Evolutionary conservation across 2,888 invertebrate genomes (phyloP).

Genomic region (Papilio elwesi): DNA sequence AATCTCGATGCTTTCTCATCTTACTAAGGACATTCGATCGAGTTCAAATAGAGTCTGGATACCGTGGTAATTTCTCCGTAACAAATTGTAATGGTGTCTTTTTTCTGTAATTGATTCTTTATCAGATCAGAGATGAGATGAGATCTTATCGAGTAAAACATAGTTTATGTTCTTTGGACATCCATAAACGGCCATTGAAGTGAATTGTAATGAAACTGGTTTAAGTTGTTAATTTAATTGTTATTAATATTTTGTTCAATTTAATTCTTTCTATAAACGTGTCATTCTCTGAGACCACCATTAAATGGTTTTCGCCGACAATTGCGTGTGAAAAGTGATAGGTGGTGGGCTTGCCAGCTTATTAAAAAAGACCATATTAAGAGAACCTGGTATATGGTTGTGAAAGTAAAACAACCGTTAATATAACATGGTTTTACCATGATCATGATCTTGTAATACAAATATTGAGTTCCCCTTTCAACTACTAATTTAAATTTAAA

Average conservation of each 20-base stretch:
- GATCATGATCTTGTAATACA: not conserved
- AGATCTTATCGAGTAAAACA: constrained; percentile 34
- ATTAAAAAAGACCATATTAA: not conserved
- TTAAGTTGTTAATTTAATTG: constrained; percentile 14
- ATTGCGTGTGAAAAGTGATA: not conserved
- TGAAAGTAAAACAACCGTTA: not conserved
- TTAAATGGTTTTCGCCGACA: not conserved
- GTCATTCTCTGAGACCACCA: not conserved
- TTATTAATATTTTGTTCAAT: constrained; percentile 17
- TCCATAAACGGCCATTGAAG: constrained; percentile 7
- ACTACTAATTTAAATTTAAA: no score
- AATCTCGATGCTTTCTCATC: not conserved
- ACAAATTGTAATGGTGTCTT: constrained; percentile 75
- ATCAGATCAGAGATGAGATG: constrained; percentile 48
- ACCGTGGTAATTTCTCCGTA: constrained; percentile 53
- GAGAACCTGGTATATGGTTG: not conserved
- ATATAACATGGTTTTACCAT: not conserved
- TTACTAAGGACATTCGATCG: not conserved
- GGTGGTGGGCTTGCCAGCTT: not conserved
- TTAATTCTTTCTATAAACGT: not conserved
- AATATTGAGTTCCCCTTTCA: not conserved
- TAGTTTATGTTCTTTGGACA: constrained; percentile 26
- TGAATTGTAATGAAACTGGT: constrained; percentile 3
- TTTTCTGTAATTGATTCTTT: constrained; percentile 68
- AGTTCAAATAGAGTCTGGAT: constrained; percentile 34